Evolutionary conservation across 2,888 invertebrate genomes (phyloP).

Genomic region (Anodontia alba): DNA sequence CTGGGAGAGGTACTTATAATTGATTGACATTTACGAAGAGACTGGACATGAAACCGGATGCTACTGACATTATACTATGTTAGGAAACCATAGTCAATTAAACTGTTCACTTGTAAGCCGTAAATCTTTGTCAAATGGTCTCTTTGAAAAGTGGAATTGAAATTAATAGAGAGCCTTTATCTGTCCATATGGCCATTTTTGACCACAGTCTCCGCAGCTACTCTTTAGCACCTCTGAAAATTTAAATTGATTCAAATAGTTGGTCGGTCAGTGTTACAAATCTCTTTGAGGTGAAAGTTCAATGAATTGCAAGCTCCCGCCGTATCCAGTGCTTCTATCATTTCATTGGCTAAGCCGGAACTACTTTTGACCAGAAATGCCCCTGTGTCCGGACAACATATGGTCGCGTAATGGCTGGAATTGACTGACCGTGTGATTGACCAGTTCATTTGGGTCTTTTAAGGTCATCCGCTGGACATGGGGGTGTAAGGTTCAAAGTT

Average conservation of each 20-base stretch:
- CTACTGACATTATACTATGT: background rate
- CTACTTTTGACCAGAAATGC: slow-evolving; percentile 50
- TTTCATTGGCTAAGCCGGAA: slow-evolving; percentile 34
- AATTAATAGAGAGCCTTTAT: background rate
- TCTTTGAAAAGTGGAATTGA: slow-evolving; percentile 8
- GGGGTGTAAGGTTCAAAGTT: slow-evolving; percentile 12
- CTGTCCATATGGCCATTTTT: background rate
- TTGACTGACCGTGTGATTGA: slow-evolving; percentile 1
- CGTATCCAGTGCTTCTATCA: background rate
- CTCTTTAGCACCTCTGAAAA: background rate
- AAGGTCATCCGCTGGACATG: background rate
- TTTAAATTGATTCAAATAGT: background rate
- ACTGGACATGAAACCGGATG: background rate
- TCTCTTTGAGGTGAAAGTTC: background rate
- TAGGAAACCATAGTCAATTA: background rate
- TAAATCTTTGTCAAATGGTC: slow-evolving; percentile 8
- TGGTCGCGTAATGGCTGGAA: background rate
- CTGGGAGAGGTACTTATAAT: too few relatives aligned
- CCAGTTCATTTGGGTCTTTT: slow-evolving; percentile 11
- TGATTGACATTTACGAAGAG: too few relatives aligned
- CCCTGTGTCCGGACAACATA: slow-evolving; percentile 9
- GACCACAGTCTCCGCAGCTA: background rate
- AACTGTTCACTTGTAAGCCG: background rate
- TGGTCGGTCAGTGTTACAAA: background rate
- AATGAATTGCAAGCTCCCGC: background rate